phyloP scores from a whole-genome alignment of 1,140 invertebrate species.

The Solen grandis region DNA sequence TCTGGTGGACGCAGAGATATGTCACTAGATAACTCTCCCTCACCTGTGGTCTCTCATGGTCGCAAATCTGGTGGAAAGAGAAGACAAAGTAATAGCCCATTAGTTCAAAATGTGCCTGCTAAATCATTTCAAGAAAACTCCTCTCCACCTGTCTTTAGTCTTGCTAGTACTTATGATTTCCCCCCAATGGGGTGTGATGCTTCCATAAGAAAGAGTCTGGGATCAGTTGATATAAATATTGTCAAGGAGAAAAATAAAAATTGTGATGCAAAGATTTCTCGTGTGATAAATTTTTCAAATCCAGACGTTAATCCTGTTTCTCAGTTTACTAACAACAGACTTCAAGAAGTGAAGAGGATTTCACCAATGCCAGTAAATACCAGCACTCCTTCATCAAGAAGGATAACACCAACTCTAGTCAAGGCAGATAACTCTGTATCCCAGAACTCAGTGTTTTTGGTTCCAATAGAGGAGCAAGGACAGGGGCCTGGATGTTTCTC shows the following conservation, averaged over 20 bases:
- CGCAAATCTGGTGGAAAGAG: conserved; percentile 46
- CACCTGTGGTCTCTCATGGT: conserved; percentile 1
- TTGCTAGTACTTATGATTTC: conserved; percentile 43
- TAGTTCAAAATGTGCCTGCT: conserved; percentile 34
- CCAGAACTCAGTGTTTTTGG: conserved; percentile 53
- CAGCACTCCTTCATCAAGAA: conserved; percentile 22
- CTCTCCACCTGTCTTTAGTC: conserved; percentile 33
- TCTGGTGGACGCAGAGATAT: conserved; percentile 28
- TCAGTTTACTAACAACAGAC: conserved; percentile 21
- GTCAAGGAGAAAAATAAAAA: not conserved
- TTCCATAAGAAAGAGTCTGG: conserved; percentile 9
- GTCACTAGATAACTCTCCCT: conserved; percentile 1
- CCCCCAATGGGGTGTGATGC: conserved; percentile 38
- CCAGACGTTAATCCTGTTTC: conserved; percentile 7
- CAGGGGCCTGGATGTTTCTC: not conserved
- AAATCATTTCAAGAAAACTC: conserved; percentile 1
- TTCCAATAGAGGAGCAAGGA: conserved; percentile 42
- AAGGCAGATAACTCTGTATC: conserved; percentile 41
- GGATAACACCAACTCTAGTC: conserved; percentile 53
- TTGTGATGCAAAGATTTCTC: conserved; percentile 35
- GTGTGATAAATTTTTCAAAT: conserved; percentile 51
- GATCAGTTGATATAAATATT: conserved; percentile 48
- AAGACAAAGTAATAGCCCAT: conserved; percentile 41
- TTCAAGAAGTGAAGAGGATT: conserved; percentile 37
- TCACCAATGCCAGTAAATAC: conserved; percentile 32